These are phyloP conservation scores for Cydia amplana DNA, from an alignment of 1,140 invertebrate genomes.

Conservation along the genomic window DNA sequence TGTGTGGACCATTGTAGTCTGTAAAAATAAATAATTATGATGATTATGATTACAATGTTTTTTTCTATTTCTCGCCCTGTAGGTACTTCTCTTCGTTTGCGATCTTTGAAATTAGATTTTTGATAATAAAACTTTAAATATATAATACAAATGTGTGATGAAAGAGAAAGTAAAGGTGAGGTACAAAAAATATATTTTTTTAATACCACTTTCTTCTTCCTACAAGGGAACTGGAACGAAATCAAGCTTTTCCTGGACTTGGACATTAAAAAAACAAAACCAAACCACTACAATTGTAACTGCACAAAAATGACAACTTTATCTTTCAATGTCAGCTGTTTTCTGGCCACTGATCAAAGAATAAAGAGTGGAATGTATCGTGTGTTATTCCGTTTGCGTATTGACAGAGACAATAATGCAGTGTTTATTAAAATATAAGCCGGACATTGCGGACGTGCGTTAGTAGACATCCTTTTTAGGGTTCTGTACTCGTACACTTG, in stretches of 20 bases:
- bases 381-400: constrained; percentile 7
- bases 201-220: not conserved
- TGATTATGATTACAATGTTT: too few relatives aligned
- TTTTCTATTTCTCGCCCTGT: too few relatives aligned
- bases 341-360: constrained; percentile 14
- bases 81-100: too few relatives aligned
- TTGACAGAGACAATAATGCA: constrained; percentile 25
- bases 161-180: not conserved
- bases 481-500: not conserved
- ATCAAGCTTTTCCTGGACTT: not conserved
- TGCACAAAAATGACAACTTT: not conserved
- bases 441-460: not conserved
- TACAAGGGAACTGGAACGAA: not conserved
- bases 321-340: not conserved
- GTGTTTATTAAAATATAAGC: not conserved
- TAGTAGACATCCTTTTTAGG: not conserved
- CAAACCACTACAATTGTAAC: too few relatives aligned
- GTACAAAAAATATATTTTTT: too few relatives aligned
- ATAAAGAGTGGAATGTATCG: not conserved
- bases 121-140: too few relatives aligned
- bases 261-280: not conserved
- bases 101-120: too few relatives aligned
- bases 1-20: too few relatives aligned
- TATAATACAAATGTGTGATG: too few relatives aligned
- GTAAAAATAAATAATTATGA: too few relatives aligned